These are phyloP conservation scores for Cephus cinctus DNA, from an alignment of 1,140 invertebrate species.

Conservation along the genomic window DNA sequence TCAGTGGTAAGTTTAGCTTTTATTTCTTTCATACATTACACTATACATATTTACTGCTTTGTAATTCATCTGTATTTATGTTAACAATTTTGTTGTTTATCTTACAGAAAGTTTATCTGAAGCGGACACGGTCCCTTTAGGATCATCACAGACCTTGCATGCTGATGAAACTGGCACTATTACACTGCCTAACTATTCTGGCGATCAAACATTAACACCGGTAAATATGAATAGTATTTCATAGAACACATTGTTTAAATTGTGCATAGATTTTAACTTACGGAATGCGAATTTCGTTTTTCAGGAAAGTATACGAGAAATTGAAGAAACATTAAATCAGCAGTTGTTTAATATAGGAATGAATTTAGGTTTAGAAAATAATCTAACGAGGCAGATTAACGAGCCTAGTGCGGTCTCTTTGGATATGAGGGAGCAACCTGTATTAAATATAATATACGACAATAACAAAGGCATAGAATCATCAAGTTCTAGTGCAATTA, in stretches of 20 bases:
- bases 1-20: slow-evolving; percentile 22
- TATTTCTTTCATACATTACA: slow-evolving; percentile 1
- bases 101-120: slow-evolving; percentile 31
- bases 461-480: slow-evolving; percentile 32
- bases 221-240: slow-evolving; percentile 25
- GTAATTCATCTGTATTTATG: slow-evolving; percentile 10
- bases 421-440: slow-evolving; percentile 27
- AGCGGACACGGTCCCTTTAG: slow-evolving; percentile 27
- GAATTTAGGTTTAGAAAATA: slow-evolving; percentile 30
- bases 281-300: slow-evolving; percentile 20
- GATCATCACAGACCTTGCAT: slow-evolving; percentile 40
- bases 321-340: slow-evolving; percentile 52
- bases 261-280: no score
- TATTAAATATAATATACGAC: slow-evolving; percentile 45
- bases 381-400: slow-evolving; percentile 23
- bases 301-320: slow-evolving; percentile 50
- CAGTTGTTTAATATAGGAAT: slow-evolving; percentile 46
- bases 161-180: slow-evolving; percentile 48
- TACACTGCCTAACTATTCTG: slow-evolving; percentile 42
- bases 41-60: neutral
- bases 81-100: slow-evolving; percentile 1
- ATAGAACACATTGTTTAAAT: slow-evolving; percentile 3
- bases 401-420: slow-evolving; percentile 18
- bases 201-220: slow-evolving; percentile 42
- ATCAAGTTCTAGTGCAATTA: slow-evolving; percentile 14